Evolutionary conservation across 2,888 invertebrate species (phyloP), one percentile per base, ranked within the genome.

Genomic region (Himalopsyche tibetana): DNA sequence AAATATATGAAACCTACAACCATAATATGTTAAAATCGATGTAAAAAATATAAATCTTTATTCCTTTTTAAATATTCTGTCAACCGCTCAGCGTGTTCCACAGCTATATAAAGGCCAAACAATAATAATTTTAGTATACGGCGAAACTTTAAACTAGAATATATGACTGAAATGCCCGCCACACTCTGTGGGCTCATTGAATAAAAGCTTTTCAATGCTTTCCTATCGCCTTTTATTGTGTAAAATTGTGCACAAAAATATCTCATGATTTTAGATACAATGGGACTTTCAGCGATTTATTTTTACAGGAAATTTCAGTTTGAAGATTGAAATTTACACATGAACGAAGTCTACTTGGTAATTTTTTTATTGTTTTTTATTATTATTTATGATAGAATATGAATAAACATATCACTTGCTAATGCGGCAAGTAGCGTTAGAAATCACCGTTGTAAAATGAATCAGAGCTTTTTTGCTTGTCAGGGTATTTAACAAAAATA

Each of bases 131-230:
- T 74, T 36, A 74, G 74, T 38, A 74, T 74, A 74, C 74, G 38
- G 15, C 12, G 74, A 36, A 74, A 36, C 36, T 74, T 74, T 74
- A 74, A 74, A 74, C 74, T 74, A 74, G 36, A 74, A 74, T 74
- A 74, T 74, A 74, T 36, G 74, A 74, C 74, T 74, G 28, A 12
- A 36, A 15, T 74, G 38, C 12, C 74, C 74, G 74, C 19, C 74
- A 36, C 36, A 12, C 74, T 74, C 28, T 74, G 74, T 74, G 74
- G 36, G 36, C 36, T 74, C 74, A 74, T 74, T 74, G 36, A 74
- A 74, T 74, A 74, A 74, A 74, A 74, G 74, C 74, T 74, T 74
- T 74, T 74, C 74, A 36, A 74, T 74, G 74, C 74, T 74, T 36
- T 51, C 15, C 51, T 51, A 51, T 36, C 74, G 74, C 36, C 74